Evolutionary conservation across 2,113 vertebrate genomes (phyloP).

Genomic region (Ameiurus melas): DNA sequence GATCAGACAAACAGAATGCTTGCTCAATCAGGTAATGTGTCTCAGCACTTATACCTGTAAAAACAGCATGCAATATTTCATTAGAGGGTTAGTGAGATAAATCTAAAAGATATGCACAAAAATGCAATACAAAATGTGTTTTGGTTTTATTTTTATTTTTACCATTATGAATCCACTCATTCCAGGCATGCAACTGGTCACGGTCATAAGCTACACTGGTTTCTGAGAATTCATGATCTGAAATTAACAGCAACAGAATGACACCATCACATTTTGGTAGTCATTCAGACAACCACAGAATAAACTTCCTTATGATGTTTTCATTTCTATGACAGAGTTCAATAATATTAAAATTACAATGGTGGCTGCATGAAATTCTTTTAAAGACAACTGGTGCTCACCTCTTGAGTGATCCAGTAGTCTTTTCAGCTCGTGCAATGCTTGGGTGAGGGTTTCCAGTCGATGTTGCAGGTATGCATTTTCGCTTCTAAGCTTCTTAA

Average conservation of each 20-base stretch:
- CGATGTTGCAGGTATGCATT: slow-evolving; percentile 66
- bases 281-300: not conserved
- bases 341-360: not conserved
- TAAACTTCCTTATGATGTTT: not conserved
- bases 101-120: not conserved
- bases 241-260: slow-evolving; percentile 11
- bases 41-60: slow-evolving; percentile 64
- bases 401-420: slow-evolving; percentile 64
- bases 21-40: slow-evolving; percentile 65
- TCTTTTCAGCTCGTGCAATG: slow-evolving; percentile 64
- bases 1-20: slow-evolving; percentile 60
- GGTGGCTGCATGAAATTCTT: not conserved
- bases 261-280: not conserved
- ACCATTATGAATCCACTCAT: slow-evolving; percentile 67
- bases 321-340: not conserved
- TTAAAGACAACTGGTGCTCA: slow-evolving; percentile 28
- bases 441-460: slow-evolving; percentile 66
- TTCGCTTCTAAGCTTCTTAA: slow-evolving; percentile 67
- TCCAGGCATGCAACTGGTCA: slow-evolving; percentile 61
- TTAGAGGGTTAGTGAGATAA: not conserved
- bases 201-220: slow-evolving; percentile 46
- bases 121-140: not conserved
- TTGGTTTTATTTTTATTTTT: not conserved
- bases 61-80: slow-evolving; percentile 20
- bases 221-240: slow-evolving; percentile 46